phyloP scores from a whole-genome alignment of 2,113 vertebrate species.

The Sclerurus mexicanus region DNA sequence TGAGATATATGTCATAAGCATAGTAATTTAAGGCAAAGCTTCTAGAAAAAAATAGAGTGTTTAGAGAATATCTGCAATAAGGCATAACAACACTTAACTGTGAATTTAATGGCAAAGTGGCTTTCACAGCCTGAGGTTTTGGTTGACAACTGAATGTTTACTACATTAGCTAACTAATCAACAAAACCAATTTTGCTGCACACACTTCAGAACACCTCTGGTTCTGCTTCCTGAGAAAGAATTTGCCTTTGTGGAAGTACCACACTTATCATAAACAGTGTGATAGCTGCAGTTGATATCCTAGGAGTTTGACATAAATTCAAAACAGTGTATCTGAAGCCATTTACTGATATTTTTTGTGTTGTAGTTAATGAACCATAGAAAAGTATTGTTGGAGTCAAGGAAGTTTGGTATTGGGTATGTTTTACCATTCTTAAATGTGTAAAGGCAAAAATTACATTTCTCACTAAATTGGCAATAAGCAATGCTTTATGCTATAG shows the following conservation, averaged over 20 bases:
- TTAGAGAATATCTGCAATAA: not conserved
- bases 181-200: not conserved
- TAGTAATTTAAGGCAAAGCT: not conserved
- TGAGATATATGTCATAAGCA: not conserved
- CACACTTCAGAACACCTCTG: not conserved
- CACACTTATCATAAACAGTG: slow-evolving; percentile 1
- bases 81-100: not conserved
- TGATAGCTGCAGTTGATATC: not conserved
- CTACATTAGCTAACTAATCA: not conserved
- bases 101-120: not conserved
- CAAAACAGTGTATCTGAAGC: not conserved
- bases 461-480: not conserved
- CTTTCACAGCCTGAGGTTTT: not conserved
- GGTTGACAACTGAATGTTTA: not conserved
- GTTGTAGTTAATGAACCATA: not conserved
- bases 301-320: not conserved
- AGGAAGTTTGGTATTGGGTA: not conserved
- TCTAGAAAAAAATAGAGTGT: not conserved
- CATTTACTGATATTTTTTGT: not conserved
- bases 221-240: not conserved
- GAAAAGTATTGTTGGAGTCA: not conserved
- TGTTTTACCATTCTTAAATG: not conserved
- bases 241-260: not conserved
- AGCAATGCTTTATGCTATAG: not conserved
- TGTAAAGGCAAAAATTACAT: not conserved